These are phyloP conservation scores for Garrulus glandarius DNA, from an alignment of 2,797 vertebrate genomes.

Conservation along the genomic window DNA sequence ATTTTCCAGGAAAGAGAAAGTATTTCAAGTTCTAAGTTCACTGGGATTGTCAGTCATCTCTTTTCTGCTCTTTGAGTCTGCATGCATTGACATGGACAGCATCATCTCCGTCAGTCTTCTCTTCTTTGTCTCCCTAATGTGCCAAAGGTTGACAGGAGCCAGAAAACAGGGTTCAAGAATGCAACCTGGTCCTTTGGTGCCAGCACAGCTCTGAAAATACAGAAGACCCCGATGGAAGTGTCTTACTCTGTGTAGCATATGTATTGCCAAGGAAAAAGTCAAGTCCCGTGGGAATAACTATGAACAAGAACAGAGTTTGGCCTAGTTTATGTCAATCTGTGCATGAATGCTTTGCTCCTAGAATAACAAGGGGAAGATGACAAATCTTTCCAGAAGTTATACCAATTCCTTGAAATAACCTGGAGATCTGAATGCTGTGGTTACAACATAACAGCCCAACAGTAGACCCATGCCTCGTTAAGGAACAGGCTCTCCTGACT, in stretches of 20 bases:
- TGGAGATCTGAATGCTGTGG: neutral
- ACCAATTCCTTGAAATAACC: neutral
- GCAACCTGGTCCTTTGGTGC: neutral
- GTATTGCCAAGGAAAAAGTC: neutral
- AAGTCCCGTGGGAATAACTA: neutral
- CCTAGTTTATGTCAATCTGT: neutral
- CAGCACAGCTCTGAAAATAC: neutral
- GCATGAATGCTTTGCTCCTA: neutral
- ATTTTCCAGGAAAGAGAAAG: neutral
- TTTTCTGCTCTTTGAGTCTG: neutral
- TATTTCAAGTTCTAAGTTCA: neutral
- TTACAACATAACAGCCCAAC: neutral
- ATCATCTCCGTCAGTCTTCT: neutral
- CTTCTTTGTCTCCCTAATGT: neutral
- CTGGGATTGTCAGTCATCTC: neutral
- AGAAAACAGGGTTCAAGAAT: neutral
- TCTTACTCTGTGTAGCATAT: neutral
- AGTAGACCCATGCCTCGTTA: rapidly evolving
- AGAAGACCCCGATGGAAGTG: neutral
- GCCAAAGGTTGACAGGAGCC: neutral
- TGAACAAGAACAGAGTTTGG: neutral
- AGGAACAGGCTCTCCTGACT: neutral
- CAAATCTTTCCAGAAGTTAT: neutral
- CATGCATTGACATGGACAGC: neutral
- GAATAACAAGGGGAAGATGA: neutral